phyloP scores from a whole-genome alignment of 2,888 invertebrate species.

The Drosophila seclusa region DNA sequence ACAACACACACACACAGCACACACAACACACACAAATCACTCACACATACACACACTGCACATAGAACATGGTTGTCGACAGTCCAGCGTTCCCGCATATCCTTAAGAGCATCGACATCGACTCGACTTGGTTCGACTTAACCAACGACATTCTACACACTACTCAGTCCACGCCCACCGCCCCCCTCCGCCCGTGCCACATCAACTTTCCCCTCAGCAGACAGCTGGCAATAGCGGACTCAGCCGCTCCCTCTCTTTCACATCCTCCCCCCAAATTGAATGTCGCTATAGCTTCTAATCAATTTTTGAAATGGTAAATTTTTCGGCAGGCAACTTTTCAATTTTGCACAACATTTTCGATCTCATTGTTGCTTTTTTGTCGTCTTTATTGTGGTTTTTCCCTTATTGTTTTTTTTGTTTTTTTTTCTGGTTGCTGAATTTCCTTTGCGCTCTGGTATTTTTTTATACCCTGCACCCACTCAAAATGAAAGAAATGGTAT shows the following conservation, averaged over 20 bases:
- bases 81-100: conserved; percentile 60
- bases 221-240: conserved; percentile 45
- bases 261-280: conserved; percentile 10
- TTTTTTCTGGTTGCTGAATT: background rate
- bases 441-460: conserved; percentile 9
- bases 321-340: conserved; percentile 57
- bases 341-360: conserved; percentile 38
- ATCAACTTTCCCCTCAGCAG: conserved; percentile 3
- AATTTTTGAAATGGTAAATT: conserved; percentile 71
- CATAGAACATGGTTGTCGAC: conserved; percentile 51
- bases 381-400: conserved; percentile 33
- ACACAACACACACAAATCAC: conserved; percentile 32
- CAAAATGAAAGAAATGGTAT: background rate
- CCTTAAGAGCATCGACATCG: conserved; percentile 54
- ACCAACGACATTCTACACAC: conserved; percentile 12
- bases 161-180: background rate
- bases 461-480: background rate
- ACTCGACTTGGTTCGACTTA: conserved; percentile 42
- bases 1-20: conserved; percentile 7
- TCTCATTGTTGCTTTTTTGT: conserved; percentile 25
- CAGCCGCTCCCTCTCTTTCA: background rate
- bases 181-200: background rate
- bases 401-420: background rate
- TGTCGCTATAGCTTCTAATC: conserved; percentile 71
- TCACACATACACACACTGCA: conserved; percentile 7